Evolutionary conservation across 2,888 invertebrate species (phyloP), one percentile per base, ranked within the genome.

Genomic region (Epiblema foenella): DNA sequence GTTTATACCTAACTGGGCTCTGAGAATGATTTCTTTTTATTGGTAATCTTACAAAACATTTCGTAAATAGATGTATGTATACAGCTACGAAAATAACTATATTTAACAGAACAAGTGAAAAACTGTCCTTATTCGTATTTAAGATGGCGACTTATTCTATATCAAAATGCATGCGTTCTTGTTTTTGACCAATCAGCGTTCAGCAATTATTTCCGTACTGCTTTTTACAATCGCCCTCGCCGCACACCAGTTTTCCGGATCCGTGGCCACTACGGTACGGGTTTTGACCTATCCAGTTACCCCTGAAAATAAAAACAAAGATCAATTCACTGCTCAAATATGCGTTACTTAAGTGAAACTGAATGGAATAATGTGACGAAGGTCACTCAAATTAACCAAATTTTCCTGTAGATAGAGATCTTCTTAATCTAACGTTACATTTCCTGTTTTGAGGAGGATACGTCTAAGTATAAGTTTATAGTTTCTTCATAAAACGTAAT

Each of bases 211-310:
- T 60, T 7, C 87, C 88, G 65, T 86, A 88, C 0, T 71, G 79
- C 10, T 52, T 66, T 12, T 70, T 78, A 76, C 90, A 90, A 70
- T 85, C 77, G 7, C 79, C 72, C 0, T 69, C 72, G 0, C 76
- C 79, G 69, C 90, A 90, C 0, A 73, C 59, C n/a, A 90, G 74
- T 4, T 75, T 58, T 5, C 77, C 70, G 42, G 79, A 80, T 2
- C 79, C 72, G 0, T 57, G 51, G 2, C 77, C 79, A 0, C 76
- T 73, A 29, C 77, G 77, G 73, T 90, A 90, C 0, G 90, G 90
- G n/a, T 72, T 73, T 63, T 80, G 62, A 1, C 81, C 81, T 1
- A 88, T 46, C 59, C 75, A 78, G 75, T 90, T 90, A 8, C 90
- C 90, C 12, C 90, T 90, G 84, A 67, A 83, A 85, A 75, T n/a